phyloP scores from a whole-genome alignment of 2,797 vertebrate genomes.

The Smutsia temminckii region DNA sequence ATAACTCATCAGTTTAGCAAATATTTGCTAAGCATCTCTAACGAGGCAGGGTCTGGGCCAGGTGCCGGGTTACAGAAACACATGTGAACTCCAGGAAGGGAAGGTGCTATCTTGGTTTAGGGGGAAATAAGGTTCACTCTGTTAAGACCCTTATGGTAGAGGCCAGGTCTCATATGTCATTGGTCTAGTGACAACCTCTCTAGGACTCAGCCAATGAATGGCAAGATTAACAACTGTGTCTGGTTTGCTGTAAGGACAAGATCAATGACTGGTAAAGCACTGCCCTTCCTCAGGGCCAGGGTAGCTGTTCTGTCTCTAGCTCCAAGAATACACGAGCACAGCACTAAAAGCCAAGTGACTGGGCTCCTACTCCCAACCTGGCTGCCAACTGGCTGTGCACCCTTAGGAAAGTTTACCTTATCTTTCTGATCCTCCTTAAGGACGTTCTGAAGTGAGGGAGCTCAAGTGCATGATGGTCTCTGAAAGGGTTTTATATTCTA shows the following conservation, averaged over 20 bases:
- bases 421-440: neutral
- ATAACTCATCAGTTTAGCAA: neutral
- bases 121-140: too few species aligned
- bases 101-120: neutral
- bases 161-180: fast-evolving
- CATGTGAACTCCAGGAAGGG: neutral
- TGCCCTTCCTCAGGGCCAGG: neutral
- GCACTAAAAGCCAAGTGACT: neutral
- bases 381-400: fast-evolving
- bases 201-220: neutral
- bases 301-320: neutral
- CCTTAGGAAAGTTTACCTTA: neutral
- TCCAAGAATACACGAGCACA: fast-evolving
- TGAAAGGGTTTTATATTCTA: neutral
- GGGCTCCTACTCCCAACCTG: too few species aligned
- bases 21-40: conserved; percentile 3
- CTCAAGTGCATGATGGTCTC: fast-evolving
- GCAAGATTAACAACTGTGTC: neutral
- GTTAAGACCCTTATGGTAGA: too few species aligned
- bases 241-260: neutral
- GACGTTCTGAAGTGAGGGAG: neutral
- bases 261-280: neutral
- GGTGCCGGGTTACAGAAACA: conserved; percentile 23
- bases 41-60: neutral
- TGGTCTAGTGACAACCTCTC: neutral